Conservation (phyloP, 1,140 invertebrate genomes). For the Apocrypta bakeri region DNA sequence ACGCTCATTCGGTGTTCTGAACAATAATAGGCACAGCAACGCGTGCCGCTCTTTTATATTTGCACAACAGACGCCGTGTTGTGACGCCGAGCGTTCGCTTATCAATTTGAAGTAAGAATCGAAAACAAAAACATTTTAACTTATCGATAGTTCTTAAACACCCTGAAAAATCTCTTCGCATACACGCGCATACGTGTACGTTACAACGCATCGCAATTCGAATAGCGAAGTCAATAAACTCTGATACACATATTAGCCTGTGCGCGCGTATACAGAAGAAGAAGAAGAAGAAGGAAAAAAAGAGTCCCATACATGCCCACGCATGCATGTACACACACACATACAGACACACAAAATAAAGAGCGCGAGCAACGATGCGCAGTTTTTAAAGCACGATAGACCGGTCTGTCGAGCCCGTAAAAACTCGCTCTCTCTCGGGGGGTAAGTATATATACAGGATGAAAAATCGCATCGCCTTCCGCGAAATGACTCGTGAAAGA, state of each 20-base stretch:
- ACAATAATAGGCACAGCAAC: neutral
- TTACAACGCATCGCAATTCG: neutral
- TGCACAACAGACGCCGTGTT: neutral
- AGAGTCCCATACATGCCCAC: neutral
- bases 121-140: neutral
- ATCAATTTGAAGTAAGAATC: neutral
- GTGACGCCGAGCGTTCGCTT: neutral
- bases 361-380: neutral
- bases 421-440: neutral
- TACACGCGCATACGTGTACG: neutral
- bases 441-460: neutral
- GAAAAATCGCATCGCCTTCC: neutral
- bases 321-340: neutral
- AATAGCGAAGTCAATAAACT: constrained; percentile 1
- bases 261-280: neutral
- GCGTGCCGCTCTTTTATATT: neutral
- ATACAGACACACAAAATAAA: neutral
- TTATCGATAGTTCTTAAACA: too few relatives aligned
- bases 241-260: neutral
- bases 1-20: neutral
- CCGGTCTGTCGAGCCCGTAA: neutral
- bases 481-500: neutral
- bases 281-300: neutral
- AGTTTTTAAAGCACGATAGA: constrained; percentile 40
- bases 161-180: too few relatives aligned